Base-by-base conservation (phyloP, 1,140 invertebrate species). In the Drosophila sproati region DNA sequence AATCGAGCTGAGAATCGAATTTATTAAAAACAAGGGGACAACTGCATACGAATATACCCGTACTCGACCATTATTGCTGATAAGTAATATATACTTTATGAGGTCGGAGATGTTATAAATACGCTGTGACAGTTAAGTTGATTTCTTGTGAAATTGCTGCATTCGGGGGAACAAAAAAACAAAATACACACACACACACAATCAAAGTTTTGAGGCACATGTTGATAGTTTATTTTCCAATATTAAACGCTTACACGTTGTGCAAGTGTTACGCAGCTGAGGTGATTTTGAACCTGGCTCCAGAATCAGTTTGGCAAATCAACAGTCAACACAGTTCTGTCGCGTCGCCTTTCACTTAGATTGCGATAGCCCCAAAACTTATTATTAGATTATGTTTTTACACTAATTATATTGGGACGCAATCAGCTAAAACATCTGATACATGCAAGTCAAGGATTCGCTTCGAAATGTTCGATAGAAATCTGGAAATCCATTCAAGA, bases 101-200 rank as follows among this genome's bases (percentile, higher is more conserved):
- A 20, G 20, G 20, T 20, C 20, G 20, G 1, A n/a, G 2, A 8
- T 10, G 8, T 10, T 39, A 39, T 29, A 43, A 34, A 51, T 41
- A 31, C 20, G 20, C 20, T 1, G 2, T 41, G 39, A 41, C 8
- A 10, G 1, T 60, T 60, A 47, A 73, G 41, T 55, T 35, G 50
- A 41, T 68, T 28, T 73, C 62, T 73, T 69, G 41, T 54, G 55
- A 73, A 60, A 68, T 60, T 60, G 39, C 41, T 54, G 63, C 63
- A 59, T 52, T 10, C 8, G 62, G 61, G 47, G 61, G 20, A 29
- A 54, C 61, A 34, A 34, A 59, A 8, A 29, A 43, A 48, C 28
- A 71, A 52, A 45, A n/a, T 4, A 28, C 29, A 76, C 12, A 55
- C 4, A 32, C 8, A 29, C 28, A 51, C 10, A 54, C n/a, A 20